phyloP scores from a whole-genome alignment of 2,888 invertebrate genomes.

The Hoplodrina ambigua region DNA sequence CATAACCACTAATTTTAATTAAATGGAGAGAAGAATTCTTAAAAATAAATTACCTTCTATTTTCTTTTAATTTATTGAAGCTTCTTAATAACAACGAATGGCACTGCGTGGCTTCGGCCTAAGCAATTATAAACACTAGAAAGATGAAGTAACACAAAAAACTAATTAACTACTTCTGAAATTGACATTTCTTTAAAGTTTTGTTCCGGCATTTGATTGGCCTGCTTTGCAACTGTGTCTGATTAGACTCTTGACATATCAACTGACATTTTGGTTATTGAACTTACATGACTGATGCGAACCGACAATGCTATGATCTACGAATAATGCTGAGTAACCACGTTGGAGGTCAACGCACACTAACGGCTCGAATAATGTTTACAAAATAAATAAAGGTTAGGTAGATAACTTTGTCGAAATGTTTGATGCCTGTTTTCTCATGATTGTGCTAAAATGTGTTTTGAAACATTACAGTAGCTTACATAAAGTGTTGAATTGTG shows the following conservation, averaged over 20 bases:
- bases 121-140: background rate
- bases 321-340: constrained; percentile 42
- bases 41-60: too few relatives aligned
- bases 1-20: too few relatives aligned
- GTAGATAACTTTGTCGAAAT: constrained; percentile 17
- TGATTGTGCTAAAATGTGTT: constrained; percentile 15
- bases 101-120: background rate
- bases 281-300: constrained; percentile 42
- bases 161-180: background rate
- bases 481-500: background rate
- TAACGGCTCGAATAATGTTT: constrained; percentile 36
- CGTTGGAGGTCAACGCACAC: constrained; percentile 51
- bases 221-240: constrained; percentile 24
- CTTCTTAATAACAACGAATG: too few relatives aligned
- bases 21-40: too few relatives aligned
- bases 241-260: constrained; percentile 45
- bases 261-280: constrained; percentile 46
- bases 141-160: background rate
- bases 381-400: constrained; percentile 37
- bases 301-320: constrained; percentile 20
- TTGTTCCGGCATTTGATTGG: background rate
- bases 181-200: constrained; percentile 8
- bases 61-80: too few relatives aligned
- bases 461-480: background rate
- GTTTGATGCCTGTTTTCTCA: constrained; percentile 16